phyloP scores from a whole-genome alignment of 2,113 vertebrate species.

The Rousettus leschenaultii region DNA sequence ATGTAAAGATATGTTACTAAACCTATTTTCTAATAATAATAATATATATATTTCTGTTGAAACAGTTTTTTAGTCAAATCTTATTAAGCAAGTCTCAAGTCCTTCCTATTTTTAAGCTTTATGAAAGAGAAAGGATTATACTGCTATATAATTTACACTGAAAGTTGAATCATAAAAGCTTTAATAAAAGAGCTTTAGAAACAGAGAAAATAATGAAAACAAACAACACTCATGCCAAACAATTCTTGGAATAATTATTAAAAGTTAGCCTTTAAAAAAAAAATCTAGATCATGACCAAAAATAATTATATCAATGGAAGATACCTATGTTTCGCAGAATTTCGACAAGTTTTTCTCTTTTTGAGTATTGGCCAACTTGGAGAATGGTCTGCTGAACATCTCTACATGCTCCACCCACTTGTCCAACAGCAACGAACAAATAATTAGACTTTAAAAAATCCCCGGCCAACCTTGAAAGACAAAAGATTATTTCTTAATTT shows the following conservation, averaged over 20 bases:
- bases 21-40: neutral
- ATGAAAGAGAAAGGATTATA: neutral
- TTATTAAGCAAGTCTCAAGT: neutral
- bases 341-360: constrained; percentile 91
- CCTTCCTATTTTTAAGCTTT: constrained; percentile 15
- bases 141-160: neutral
- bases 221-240: neutral
- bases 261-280: neutral
- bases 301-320: neutral
- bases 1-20: neutral
- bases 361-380: constrained; percentile 88
- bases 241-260: neutral
- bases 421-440: constrained; percentile 93
- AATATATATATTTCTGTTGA: neutral
- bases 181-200: neutral
- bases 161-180: neutral
- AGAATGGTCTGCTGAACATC: constrained; percentile 92
- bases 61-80: constrained; percentile 27
- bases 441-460: constrained; percentile 91
- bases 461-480: constrained; percentile 85
- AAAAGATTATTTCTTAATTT: constrained; percentile 50
- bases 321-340: constrained; percentile 88
- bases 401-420: constrained; percentile 92
- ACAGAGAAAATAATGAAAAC: neutral
- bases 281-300: neutral